Evolutionary conservation across 2,113 vertebrate species (phyloP).

Genomic region (Trachemys scripta): DNA sequence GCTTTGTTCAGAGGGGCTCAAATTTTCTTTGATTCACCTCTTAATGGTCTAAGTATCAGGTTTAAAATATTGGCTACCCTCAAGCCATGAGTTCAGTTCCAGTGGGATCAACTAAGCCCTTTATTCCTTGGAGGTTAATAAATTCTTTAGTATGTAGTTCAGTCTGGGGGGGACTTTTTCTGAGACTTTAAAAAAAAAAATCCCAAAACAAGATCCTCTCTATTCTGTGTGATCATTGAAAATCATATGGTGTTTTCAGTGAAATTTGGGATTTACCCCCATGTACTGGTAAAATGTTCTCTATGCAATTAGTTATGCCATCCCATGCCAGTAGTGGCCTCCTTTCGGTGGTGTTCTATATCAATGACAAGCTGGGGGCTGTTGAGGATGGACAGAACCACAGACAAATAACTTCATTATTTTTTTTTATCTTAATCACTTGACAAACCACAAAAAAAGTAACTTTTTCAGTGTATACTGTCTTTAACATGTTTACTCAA

Average conservation of each 20-base stretch:
- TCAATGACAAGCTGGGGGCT: background rate
- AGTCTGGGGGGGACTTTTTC: background rate
- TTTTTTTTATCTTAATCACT: background rate
- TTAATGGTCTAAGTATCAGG: background rate
- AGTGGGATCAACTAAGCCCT: background rate
- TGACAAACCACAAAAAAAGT: background rate
- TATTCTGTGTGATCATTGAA: slow-evolving; percentile 9
- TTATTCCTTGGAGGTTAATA: slow-evolving; percentile 13
- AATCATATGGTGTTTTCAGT: slow-evolving; percentile 28
- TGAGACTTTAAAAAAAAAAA: background rate
- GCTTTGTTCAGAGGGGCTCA: background rate
- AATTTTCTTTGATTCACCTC: slow-evolving; percentile 34
- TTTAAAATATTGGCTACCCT: slow-evolving; percentile 3
- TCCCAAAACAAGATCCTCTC: background rate
- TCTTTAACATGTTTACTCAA: background rate
- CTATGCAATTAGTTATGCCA: background rate
- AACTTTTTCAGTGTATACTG: background rate
- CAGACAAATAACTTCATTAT: background rate
- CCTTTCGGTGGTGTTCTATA: background rate
- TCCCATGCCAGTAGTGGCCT: background rate
- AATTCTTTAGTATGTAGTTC: slow-evolving; percentile 7
- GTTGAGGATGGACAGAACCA: background rate
- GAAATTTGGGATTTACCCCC: slow-evolving; percentile 15
- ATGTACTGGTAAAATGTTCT: background rate
- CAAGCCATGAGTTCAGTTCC: background rate